A percentile compares a stretch with the other conserved stretches of the same genome.
Conservation (phyloP, 2,888 invertebrate species). For the Agriopis marginaria region DNA sequence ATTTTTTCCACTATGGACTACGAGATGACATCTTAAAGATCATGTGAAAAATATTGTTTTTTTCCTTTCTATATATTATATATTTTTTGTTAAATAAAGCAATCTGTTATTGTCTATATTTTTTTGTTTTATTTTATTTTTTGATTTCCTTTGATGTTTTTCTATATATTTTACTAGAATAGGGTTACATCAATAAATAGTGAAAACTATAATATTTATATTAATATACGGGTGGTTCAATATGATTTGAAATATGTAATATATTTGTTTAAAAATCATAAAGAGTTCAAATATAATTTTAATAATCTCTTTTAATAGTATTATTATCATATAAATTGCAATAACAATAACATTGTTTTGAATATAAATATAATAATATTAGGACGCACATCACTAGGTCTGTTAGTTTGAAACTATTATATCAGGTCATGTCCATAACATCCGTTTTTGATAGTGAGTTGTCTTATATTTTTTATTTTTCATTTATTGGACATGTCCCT, state of each 20-base stretch:
- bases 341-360: constrained; percentile 45
- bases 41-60: constrained; percentile 81
- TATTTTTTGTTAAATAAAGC: constrained; percentile 87
- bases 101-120: constrained; percentile 85
- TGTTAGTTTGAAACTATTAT: constrained; percentile 45
- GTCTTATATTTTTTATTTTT: constrained; percentile 34
- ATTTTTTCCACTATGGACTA: constrained; percentile 73
- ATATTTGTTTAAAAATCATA: constrained; percentile 28
- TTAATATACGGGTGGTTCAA: constrained; percentile 79
- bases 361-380: constrained; percentile 48
- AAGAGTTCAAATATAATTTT: constrained; percentile 30
- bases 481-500: constrained; percentile 64
- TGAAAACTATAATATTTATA: constrained; percentile 75
- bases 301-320: constrained; percentile 17
- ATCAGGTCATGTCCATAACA: constrained; percentile 50
- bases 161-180: constrained; percentile 50
- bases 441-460: constrained; percentile 23
- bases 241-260: constrained; percentile 49
- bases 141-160: constrained; percentile 55
- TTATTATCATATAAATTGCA: constrained; percentile 30
- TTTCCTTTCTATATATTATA: constrained; percentile 82
- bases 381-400: constrained; percentile 59
- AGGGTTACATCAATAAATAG: constrained; percentile 67
- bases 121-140: constrained; percentile 79
- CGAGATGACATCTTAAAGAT: constrained; percentile 60